Evolutionary conservation across 2,113 vertebrate genomes (phyloP).

Genomic region (Hippolais icterina): DNA sequence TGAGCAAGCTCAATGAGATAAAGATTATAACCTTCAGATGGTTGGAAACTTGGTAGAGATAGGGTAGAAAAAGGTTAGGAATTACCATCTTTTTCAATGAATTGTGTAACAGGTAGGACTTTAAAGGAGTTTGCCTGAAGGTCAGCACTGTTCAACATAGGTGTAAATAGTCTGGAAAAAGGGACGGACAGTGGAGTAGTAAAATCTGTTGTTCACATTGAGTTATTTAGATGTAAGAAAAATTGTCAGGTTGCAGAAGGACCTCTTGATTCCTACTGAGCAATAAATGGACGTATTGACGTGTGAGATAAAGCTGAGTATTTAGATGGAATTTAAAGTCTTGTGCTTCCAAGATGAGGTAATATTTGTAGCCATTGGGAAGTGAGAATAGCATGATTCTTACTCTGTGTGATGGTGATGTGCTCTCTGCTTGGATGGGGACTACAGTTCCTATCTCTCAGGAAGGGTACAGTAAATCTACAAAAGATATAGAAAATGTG

Average conservation of each 20-base stretch:
- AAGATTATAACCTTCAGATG: not conserved
- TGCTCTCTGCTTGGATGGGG: not conserved
- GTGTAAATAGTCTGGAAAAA: not conserved
- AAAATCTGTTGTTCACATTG: not conserved
- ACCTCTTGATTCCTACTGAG: not conserved
- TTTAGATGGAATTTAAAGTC: not conserved
- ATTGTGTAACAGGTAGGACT: not conserved
- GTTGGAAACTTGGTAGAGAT: not conserved
- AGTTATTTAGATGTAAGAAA: not conserved
- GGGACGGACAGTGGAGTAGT: fast-evolving
- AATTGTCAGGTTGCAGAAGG: not conserved
- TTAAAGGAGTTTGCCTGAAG: not conserved
- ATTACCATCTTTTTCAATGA: not conserved
- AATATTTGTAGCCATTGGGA: not conserved
- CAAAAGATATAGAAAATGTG: not conserved
- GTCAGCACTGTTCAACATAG: not conserved
- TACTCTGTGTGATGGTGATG: not conserved
- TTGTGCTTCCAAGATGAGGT: not conserved
- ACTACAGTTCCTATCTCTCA: not conserved
- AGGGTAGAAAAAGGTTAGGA: not conserved
- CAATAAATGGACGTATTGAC: not conserved
- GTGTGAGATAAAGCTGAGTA: not conserved
- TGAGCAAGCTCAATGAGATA: not conserved
- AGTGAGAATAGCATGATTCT: not conserved
- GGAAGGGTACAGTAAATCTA: not conserved